Conservation (phyloP, 2,113 vertebrate species). For the Gobio gobio region DNA sequence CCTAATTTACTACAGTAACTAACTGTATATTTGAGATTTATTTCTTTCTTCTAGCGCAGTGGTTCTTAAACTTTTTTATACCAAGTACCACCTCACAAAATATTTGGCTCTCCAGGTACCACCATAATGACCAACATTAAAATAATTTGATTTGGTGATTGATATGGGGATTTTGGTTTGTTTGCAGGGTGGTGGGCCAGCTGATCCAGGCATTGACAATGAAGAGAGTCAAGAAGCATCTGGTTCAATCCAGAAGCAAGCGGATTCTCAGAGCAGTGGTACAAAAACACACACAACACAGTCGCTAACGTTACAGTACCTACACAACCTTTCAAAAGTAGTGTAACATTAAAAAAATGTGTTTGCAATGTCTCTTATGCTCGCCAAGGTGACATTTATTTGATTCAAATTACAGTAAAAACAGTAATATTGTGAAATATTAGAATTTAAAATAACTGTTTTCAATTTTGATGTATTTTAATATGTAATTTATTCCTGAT, state of each 20-base stretch:
- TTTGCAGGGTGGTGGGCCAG: conserved; percentile 76
- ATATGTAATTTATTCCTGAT: neutral
- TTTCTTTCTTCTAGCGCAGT: too few relatives aligned
- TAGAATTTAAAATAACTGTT: too few relatives aligned
- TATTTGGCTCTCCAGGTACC: too few relatives aligned
- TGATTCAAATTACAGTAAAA: neutral
- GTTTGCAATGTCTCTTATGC: neutral
- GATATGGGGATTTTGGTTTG: neutral
- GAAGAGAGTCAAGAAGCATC: conserved; percentile 84
- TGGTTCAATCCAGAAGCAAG: conserved; percentile 82
- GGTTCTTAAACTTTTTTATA: too few relatives aligned
- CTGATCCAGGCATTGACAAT: conserved; percentile 82
- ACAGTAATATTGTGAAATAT: too few relatives aligned
- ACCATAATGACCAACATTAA: too few relatives aligned
- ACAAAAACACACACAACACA: conserved; percentile 38
- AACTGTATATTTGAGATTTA: too few relatives aligned
- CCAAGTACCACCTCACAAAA: too few relatives aligned
- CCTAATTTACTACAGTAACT: too few relatives aligned
- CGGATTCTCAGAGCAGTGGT: conserved; percentile 87
- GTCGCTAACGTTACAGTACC: neutral
- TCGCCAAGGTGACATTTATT: neutral
- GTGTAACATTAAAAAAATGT: too few relatives aligned
- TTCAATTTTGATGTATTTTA: neutral
- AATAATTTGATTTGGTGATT: neutral
- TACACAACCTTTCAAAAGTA: neutral